Percentiles rank a stretch among this genome's conserved stretches.
These are phyloP conservation scores for Scophthalmus maximus DNA, from an alignment of 2,113 vertebrate genomes.

Conservation along the genomic window DNA sequence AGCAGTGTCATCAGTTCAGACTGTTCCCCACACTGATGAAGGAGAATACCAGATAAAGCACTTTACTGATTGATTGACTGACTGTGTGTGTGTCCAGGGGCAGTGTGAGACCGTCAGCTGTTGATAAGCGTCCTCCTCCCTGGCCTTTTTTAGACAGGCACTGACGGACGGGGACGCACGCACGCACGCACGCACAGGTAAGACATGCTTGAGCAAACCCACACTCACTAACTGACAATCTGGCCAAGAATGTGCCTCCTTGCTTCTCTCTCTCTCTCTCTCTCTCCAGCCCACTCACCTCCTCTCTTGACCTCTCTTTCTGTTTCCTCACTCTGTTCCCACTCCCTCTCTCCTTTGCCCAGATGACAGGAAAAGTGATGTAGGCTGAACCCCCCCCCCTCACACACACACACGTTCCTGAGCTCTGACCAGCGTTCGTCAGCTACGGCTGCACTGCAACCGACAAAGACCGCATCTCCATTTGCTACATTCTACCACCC, in stretches of 20 bases:
- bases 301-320: background rate
- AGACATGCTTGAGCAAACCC: background rate
- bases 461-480: background rate
- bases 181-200: conserved; percentile 25
- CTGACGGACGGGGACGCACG: conserved; percentile 75
- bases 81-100: background rate
- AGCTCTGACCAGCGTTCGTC: conserved; percentile 40
- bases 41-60: background rate
- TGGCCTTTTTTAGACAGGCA: conserved; percentile 90
- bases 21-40: background rate
- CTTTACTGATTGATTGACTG: no score
- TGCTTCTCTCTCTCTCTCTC: conserved; percentile 11
- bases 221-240: no score
- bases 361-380: conserved; percentile 35
- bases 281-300: background rate
- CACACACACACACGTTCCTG: no score
- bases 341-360: conserved; percentile 5
- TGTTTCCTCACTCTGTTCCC: conserved; percentile 10
- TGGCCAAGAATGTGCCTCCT: conserved; percentile 9
- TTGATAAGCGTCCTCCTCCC: conserved; percentile 85
- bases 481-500: conserved; percentile 30
- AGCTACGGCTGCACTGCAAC: conserved; percentile 21
- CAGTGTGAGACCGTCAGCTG: conserved; percentile 66
- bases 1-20: background rate
- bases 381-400: no score